phyloP scores from a whole-genome alignment of 64 coral and sea anemone genomes.

The Stichodactyla mertensii region DNA sequence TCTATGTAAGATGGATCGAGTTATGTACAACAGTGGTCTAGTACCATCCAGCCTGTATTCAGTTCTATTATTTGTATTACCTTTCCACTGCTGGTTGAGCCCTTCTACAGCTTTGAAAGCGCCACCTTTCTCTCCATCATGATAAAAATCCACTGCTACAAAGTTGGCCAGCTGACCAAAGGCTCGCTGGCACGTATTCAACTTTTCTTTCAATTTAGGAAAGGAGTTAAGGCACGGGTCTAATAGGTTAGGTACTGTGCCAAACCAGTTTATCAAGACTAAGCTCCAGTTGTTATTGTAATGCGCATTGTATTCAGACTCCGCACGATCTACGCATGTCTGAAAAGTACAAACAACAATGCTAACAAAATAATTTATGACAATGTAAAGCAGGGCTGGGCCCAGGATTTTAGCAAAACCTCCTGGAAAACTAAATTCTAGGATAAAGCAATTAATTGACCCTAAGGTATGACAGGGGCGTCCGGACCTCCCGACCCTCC shows the following conservation, averaged over 20 bases:
- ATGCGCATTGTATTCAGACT: conserved; percentile 41
- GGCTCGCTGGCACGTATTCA: conserved; percentile 65
- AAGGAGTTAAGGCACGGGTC: conserved; percentile 87
- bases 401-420: too few species aligned
- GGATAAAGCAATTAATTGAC: too few species aligned
- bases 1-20: too few species aligned
- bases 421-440: too few species aligned
- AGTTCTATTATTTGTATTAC: conserved; percentile 14
- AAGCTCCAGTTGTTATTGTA: conserved; percentile 42
- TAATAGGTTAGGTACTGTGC: conserved; percentile 54
- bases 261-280: conserved; percentile 87
- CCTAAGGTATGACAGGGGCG: too few species aligned
- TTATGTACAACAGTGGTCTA: too few species aligned
- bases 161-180: conserved; percentile 90
- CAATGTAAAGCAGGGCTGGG: too few species aligned
- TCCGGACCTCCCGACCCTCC: too few species aligned
- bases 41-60: too few species aligned
- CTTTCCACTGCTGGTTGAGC: conserved; percentile 66
- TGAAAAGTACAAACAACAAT: conserved; percentile 2
- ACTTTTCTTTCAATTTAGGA: conserved; percentile 45
- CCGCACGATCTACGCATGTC: conserved; percentile 70
- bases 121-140: conserved; percentile 47
- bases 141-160: conserved; percentile 87
- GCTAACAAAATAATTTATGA: not conserved
- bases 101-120: conserved; percentile 79